Percentiles rank a stretch among this genome's conserved stretches.
phyloP scores from a whole-genome alignment of 2,888 invertebrate species.

The Hyposoter didymator region DNA sequence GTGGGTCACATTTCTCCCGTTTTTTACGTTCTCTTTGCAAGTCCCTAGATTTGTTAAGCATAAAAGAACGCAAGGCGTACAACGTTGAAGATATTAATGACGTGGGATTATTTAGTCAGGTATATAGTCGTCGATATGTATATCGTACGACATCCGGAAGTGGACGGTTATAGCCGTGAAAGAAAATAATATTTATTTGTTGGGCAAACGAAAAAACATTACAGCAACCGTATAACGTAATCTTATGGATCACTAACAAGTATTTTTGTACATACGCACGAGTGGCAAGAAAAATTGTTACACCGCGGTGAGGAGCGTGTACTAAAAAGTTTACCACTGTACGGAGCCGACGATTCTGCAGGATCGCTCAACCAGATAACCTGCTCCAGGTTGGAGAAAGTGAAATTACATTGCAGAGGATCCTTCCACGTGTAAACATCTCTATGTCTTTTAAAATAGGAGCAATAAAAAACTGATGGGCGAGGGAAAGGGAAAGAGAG shows the following conservation, averaged over 20 bases:
- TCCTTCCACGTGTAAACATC: constrained; percentile 54
- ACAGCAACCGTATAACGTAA: neutral
- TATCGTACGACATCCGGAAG: constrained; percentile 27
- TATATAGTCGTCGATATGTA: neutral
- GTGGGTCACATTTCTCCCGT: neutral
- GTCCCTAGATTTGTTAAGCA: neutral
- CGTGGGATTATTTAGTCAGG: neutral
- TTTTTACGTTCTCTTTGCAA: neutral
- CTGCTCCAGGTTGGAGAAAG: constrained; percentile 61
- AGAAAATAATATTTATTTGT: constrained; percentile 15
- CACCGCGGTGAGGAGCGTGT: constrained; percentile 11
- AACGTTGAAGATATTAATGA: neutral
- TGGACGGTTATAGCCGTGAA: neutral
- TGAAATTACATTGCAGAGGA: constrained; percentile 52
- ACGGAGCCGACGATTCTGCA: constrained; percentile 44
- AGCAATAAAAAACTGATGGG: constrained; percentile 44
- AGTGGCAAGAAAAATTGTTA: constrained; percentile 31
- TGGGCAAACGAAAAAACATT: constrained; percentile 2
- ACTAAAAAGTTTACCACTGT: constrained; percentile 29
- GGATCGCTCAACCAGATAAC: constrained; percentile 64
- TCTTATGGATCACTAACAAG: constrained; percentile 2
- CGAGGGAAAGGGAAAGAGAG: neutral
- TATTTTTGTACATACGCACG: constrained; percentile 24
- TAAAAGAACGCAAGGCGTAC: neutral
- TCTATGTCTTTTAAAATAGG: constrained; percentile 47